Conservation (phyloP, 2,888 invertebrate species). For the Chrysolina americana region DNA sequence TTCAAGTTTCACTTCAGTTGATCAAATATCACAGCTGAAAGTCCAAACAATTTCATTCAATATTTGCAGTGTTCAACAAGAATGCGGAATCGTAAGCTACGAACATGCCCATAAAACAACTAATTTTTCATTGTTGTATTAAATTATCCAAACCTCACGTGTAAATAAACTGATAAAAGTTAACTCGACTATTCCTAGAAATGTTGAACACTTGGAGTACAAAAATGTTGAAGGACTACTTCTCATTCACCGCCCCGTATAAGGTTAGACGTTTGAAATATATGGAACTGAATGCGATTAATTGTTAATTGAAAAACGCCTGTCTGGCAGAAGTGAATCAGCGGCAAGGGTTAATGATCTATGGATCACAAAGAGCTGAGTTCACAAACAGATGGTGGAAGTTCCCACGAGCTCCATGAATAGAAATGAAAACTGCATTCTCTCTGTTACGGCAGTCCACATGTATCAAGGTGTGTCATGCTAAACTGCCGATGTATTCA, state of each 20-base stretch:
- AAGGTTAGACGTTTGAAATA: slow-evolving; percentile 3
- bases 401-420: background rate
- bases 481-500: too few species aligned
- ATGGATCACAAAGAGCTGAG: background rate
- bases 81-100: too few species aligned
- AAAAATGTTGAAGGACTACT: background rate
- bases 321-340: slow-evolving; percentile 4
- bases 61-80: too few species aligned
- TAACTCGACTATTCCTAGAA: background rate
- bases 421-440: slow-evolving; percentile 10
- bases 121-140: too few species aligned
- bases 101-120: too few species aligned
- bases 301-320: slow-evolving; percentile 13
- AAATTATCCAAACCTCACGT: too few species aligned
- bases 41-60: too few species aligned
- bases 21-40: too few species aligned
- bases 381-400: slow-evolving; percentile 11
- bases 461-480: background rate
- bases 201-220: background rate
- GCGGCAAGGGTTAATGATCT: slow-evolving; percentile 13
- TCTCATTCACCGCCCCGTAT: background rate
- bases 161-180: too few species aligned
- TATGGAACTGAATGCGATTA: slow-evolving; percentile 9
- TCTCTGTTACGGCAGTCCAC: background rate
- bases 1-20: too few species aligned